Conservation (phyloP, 2,888 invertebrate species). For the Nephrotoma appendiculata region DNA sequence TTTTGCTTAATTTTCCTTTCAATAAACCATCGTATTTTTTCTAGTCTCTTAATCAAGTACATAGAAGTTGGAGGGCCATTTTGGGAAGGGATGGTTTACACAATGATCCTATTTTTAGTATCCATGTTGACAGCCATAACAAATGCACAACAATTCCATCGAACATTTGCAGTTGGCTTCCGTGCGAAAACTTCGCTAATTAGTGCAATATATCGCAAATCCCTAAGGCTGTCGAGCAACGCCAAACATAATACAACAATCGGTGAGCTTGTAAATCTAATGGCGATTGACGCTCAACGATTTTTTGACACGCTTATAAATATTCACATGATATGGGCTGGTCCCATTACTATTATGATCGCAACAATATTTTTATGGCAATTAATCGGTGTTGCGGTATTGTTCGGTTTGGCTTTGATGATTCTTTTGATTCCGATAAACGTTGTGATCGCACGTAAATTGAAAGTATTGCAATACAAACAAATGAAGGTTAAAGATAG, state of each 20-base stretch:
- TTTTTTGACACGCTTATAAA: constrained; percentile 17
- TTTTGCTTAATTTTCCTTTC: background rate
- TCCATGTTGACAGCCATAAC: constrained; percentile 33
- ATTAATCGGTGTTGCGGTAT: constrained; percentile 24
- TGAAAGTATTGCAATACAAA: constrained; percentile 22
- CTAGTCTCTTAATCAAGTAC: background rate
- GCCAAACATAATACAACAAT: constrained; percentile 19
- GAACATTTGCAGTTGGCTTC: constrained; percentile 37
- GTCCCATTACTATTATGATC: constrained; percentile 30
- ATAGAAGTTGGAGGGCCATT: constrained; percentile 16
- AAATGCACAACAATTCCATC: constrained; percentile 37
- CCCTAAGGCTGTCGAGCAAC: constrained; percentile 16
- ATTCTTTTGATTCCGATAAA: constrained; percentile 37
- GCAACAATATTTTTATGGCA: constrained; percentile 23
- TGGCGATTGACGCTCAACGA: constrained; percentile 23
- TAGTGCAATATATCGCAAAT: constrained; percentile 35
- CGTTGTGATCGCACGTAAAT: constrained; percentile 23
- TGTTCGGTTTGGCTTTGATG: constrained; percentile 40
- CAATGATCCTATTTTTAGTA: constrained; percentile 32
- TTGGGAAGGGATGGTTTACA: constrained; percentile 39
- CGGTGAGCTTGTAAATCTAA: constrained; percentile 24
- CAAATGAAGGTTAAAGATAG: constrained; percentile 37
- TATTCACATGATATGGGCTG: constrained; percentile 20
- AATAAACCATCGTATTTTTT: background rate
- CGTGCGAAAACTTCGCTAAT: constrained; percentile 34